A percentile compares a stretch with the other conserved stretches of the same genome.
Evolutionary conservation across 2,888 invertebrate species (phyloP).

Genomic region (Branchipolynoe longqiensis): DNA sequence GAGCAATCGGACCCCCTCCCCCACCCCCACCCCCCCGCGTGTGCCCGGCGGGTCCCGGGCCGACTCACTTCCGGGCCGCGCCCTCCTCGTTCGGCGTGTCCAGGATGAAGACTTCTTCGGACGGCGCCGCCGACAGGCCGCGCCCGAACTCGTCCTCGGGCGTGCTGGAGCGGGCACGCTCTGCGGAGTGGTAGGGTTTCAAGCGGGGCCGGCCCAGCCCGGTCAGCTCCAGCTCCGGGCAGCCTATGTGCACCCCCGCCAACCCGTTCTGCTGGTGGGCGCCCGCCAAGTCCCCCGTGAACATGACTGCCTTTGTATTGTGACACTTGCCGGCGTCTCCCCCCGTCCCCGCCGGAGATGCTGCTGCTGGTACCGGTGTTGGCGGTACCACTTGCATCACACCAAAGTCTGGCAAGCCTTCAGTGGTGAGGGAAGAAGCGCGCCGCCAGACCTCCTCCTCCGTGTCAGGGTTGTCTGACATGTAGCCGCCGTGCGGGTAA

Average conservation of each 20-base stretch:
- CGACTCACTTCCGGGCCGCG: neutral
- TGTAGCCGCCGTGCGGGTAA: constrained; percentile 75
- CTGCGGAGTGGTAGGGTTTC: constrained; percentile 33
- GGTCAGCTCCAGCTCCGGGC: neutral
- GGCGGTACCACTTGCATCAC: neutral
- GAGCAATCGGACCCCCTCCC: no score
- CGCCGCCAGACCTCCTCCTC: neutral
- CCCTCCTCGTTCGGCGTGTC: constrained; percentile 34
- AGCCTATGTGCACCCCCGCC: constrained; percentile 21
- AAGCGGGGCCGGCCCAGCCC: constrained; percentile 39
- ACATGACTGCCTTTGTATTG: neutral
- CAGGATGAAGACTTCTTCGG: constrained; percentile 50
- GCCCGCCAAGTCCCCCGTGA: neutral
- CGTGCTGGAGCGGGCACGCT: constrained; percentile 47
- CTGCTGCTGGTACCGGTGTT: neutral
- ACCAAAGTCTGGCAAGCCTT: neutral
- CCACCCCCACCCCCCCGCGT: no score
- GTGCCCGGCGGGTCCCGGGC: no score
- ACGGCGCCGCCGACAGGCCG: constrained; percentile 31
- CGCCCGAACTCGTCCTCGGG: constrained; percentile 52
- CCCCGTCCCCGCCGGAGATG: neutral
- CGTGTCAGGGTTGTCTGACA: neutral
- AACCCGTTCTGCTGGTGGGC: constrained; percentile 29
- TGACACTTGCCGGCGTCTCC: neutral
- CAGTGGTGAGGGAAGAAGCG: no score